A percentile compares a stretch with the other conserved stretches of the same genome.
Conservation (phyloP, 1,140 invertebrate genomes). For the Diachasma alloeum region DNA sequence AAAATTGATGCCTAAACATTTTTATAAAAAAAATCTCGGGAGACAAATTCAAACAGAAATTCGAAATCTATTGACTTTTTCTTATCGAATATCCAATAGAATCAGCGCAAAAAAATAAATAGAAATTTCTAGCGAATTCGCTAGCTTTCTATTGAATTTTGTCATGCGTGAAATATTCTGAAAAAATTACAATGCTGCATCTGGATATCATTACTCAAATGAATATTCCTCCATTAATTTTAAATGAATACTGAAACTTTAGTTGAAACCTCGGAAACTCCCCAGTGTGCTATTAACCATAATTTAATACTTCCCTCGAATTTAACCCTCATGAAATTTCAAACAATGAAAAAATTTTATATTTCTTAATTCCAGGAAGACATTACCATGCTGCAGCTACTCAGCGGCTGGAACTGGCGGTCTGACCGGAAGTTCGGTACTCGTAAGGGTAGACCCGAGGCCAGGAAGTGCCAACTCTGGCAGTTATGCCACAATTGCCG, state of each 20-base stretch:
- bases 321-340: not conserved
- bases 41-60: no score
- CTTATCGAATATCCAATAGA: no score
- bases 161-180: no score
- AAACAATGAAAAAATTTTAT: not conserved
- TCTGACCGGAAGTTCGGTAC: conserved; percentile 67
- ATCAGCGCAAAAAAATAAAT: no score
- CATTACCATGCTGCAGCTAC: conserved; percentile 62
- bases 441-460: conserved; percentile 74
- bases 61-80: no score
- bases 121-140: no score
- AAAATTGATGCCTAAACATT: no score
- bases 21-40: no score
- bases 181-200: no score
- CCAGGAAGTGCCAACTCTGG: conserved; percentile 78
- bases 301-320: not conserved
- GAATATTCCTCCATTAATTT: not conserved
- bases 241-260: not conserved
- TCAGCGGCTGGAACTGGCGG: conserved; percentile 60
- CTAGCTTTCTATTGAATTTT: no score
- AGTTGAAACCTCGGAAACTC: not conserved
- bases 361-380: conserved; percentile 53
- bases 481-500: conserved; percentile 82
- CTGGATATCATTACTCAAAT: no score
- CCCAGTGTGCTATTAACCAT: not conserved